A percentile compares a stretch with the other conserved stretches of the same genome.
These are phyloP conservation scores for Etheostoma perlongum DNA, from an alignment of 2,797 vertebrate species.

Conservation along the genomic window DNA sequence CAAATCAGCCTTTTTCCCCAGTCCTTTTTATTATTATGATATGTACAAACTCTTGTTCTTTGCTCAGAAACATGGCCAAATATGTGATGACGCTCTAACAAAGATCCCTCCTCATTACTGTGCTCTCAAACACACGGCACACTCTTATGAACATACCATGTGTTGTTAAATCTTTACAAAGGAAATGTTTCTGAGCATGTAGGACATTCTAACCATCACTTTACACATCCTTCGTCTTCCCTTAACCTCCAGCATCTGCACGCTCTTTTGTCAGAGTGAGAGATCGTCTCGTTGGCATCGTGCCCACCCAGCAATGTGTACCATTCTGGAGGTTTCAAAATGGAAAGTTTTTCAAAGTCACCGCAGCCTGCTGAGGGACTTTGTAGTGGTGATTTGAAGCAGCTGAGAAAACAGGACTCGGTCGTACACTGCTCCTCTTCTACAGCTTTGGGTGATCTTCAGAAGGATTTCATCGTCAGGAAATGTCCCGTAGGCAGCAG, in stretches of 20 bases:
- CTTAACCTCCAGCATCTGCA: conserved; percentile 5
- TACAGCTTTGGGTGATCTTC: conserved; percentile 30
- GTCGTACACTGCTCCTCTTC: conserved; percentile 27
- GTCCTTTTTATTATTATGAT: background rate
- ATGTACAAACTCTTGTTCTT: background rate
- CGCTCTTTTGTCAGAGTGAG: conserved; percentile 24
- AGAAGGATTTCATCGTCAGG: conserved; percentile 43
- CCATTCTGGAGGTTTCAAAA: conserved; percentile 56
- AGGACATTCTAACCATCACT: conserved; percentile 21
- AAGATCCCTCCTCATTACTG: conserved; percentile 7
- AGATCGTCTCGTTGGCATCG: conserved; percentile 37
- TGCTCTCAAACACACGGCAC: conserved; percentile 49
- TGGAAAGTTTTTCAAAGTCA: conserved; percentile 77
- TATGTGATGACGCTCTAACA: conserved; percentile 13
- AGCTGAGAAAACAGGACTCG: conserved; percentile 77
- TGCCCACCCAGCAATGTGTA: conserved; percentile 31
- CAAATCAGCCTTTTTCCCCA: background rate
- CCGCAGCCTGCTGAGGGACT: conserved; percentile 65
- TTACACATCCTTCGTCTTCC: conserved; percentile 9
- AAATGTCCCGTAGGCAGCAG: conserved; percentile 35
- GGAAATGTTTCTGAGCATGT: conserved; percentile 48
- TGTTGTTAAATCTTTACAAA: conserved; percentile 47
- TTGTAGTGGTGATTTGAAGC: conserved; percentile 76
- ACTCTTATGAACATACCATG: conserved; percentile 37
- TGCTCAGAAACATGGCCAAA: conserved; percentile 1